Base-by-base conservation (phyloP, 1,140 invertebrate genomes). In the Anastrepha ludens region DNA sequence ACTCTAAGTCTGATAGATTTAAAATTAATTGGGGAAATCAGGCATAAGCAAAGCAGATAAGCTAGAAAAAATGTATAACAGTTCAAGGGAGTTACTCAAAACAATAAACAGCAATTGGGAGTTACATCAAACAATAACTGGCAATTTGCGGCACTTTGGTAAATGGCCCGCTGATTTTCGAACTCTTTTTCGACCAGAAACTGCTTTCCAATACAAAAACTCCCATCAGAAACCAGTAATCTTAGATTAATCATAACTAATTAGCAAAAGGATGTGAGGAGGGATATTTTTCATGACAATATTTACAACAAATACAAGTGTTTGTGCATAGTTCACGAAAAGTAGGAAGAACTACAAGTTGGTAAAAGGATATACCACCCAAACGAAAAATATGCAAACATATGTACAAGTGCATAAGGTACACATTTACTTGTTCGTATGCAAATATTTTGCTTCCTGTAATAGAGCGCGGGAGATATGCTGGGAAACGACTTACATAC, bases 221-320 rank as follows among this genome's bases (percentile, higher is more conserved):
- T 29, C 29, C 29, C 29, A 29, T 29, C 29, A 29, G 29, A 29
- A 29, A 29, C 29, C 29, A 29, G 29, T 29, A 62, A 17, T 17
- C 15, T n/a, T 55, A 2, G 60, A 62, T 17, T 62, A 13, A 81
- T 58, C n/a, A 81, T 55, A 81, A 81, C 47, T 20, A 55, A 81
- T 81, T 81, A 81, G 47, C 8, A 41, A 55, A 81, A 81, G 74
- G 74, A 81, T 81, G 55, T 81, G 74, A 81, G n/a, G 15, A 47
- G 17, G 29, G 17, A 13, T 81, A 55, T 29, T 50, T 55, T 8
- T 4, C n/a, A 29, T 47, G 15, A 81, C 44, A 81, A 81, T 20
- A 81, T 55, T 20, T 11, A 50, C 44, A 58, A 81, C 41, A 20
- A 81, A 41, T 81, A 81, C 44, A n/a, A 74, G 15, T 47, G 17